Evolutionary conservation across 2,113 vertebrate genomes (phyloP), one percentile per base, ranked within the genome.

Genomic region (Amphiprion percula): DNA sequence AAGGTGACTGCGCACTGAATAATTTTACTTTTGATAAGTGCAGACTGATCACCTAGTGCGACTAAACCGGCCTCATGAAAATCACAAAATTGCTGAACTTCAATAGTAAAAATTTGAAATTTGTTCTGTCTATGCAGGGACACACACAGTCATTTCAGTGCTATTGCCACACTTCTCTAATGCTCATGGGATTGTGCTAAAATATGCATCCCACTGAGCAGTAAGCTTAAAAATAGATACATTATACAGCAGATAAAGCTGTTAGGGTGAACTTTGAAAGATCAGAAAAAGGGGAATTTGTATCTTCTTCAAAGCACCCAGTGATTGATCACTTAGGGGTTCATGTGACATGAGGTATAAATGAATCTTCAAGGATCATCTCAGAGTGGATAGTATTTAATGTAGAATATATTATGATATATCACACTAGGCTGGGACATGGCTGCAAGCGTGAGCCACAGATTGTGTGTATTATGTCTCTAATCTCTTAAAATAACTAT

Each of bases 181-280:
- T 63, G 16, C 87, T 80, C 49, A 0, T 75, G 73, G 81, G 79
- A 82, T 26, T 49, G 44, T 55, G 54, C n/a, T 81, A 76, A 85
- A 88, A 83, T 76, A 83, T 77, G 52, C 56, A 75, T 83, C 46
- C 58, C 28, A 39, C 64, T 46, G 58, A 83, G 65, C 23, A 52
- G 68, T 72, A 16, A n/a, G 41, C 58, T 70, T 77, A 85, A 74
- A 85, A 85, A 86, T 79, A 87, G 70, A 74, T 47, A 46, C 19
- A 61, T 74, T 72, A 66, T 65, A 64, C 60, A 55, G 28, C 46
- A 53, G 24, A 80, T 66, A 66, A 79, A 49, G 56, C 52, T 58
- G 75, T 74, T 37, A 71, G 69, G 63, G 7, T 72, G 61, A 82
- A 72, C 67, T 65, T 59, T 67, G 21, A 80, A 80, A 70, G 33